Base-by-base conservation (phyloP, 2,113 vertebrate species). In the Rhegmatorhina hoffmannsi region DNA sequence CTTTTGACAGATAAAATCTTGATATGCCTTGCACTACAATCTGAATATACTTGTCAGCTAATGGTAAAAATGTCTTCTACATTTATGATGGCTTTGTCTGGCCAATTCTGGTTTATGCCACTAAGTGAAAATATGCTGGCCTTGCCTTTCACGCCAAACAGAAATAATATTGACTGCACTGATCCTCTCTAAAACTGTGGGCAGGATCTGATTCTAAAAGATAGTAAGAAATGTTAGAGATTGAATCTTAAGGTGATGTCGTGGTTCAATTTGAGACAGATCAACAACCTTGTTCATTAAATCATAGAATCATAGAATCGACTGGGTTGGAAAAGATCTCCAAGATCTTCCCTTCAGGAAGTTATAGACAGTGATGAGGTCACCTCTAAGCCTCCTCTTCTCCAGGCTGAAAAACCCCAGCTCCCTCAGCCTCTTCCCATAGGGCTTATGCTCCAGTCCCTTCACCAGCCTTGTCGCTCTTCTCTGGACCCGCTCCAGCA, bases 71-170 rank as follows among this genome's bases (percentile, higher is more conserved):
- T 36, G 3, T 23, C 20, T 70, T 66, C 36, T 70, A 34, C 26
- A 5, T 66, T 72, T 70, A 79, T 50, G 24, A 50, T 9, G 75
- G 17, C 17, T 79, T 89, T 78, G 24, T 82, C 52, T 83, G 43
- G 13, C n/a, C 5, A 25, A 11, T 50, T 80, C 23, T 77, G 13
- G 18, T 7, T 60, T 36, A 34, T 49, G 28, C 4, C 18, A 40
- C 20, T 62, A 29, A 31, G 9, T 7, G 33, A 4, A 69, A 21
- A 36, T 43, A n/a, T 0, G 0, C 6, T 55, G 4, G 9, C 53
- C 5, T 7, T 88, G 38, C 13, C n/a, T 84, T 53, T 31, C 24
- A 49, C 26, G 6, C 15, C 13, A 19, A 87, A 55, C 11, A 80
- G 59, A 64, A 86, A 26, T 60, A 33, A 11, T 87, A 18, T 28